Evolutionary conservation across 2,888 invertebrate genomes (phyloP), one percentile per base, ranked within the genome.

Genomic region (Luffia ferchaultella): DNA sequence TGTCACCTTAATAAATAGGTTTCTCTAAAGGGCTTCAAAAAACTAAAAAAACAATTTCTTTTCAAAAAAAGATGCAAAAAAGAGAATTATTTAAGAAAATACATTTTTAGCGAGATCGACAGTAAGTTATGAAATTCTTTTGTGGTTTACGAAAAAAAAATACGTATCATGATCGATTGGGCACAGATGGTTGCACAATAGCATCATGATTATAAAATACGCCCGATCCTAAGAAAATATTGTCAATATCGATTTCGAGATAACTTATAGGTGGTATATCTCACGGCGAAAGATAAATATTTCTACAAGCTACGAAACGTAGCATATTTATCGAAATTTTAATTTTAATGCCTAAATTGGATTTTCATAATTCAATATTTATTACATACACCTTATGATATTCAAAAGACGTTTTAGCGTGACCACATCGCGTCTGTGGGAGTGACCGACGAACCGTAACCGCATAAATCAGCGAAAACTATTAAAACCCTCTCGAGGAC

Each of bases 361-460:
- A 30, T 30, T 7, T 30, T 30, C 30, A 30, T 30, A 30, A 30
- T 30, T 30, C 30, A 7, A 30, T 30, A 30, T 7, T n/a, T n/a
- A n/a, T 30, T 30, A 7, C 12, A 30, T 30, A 3, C 30, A 12
- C 3, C 12, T 7, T 30, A 12, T 7, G 12, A 30, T 30, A 30
- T 30, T 30, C 5, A 30, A 30, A 30, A 30, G 30, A 20, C 45
- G 16, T 19, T 44, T 45, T 19, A 20, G 45, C 19, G 20, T 45
- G 19, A 12, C 45, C 18, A 12, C 12, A 12, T 12, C 3, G 30
- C 30, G 30, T 3, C 30, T 7, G 63, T 68, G 67, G 79, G 76
- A 72, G 76, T 67, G 77, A 76, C 73, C 64, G 63, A 76, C 71
- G 60, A 62, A 68, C 64, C 74, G 67, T 74, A 68, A 70, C 76